Evolutionary conservation across 1,140 invertebrate species (phyloP).

Genomic region (Chrysoperla carnea): DNA sequence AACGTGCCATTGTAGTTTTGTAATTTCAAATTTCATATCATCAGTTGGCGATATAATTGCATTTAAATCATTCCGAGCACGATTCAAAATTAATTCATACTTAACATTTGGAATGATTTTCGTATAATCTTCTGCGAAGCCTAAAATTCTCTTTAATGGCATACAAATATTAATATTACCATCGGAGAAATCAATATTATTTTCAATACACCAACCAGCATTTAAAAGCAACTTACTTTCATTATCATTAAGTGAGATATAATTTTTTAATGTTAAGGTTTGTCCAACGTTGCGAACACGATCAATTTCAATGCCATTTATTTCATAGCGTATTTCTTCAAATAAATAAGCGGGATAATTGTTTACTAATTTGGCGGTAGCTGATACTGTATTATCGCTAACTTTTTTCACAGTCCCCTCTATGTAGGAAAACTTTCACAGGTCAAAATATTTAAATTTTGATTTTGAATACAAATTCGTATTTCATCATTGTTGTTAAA

Average conservation of each 20-base stretch:
- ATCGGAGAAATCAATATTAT: slow-evolving; percentile 7
- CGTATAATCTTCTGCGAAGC: slow-evolving; percentile 23
- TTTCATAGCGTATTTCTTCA: neutral
- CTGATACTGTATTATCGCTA: too few species aligned
- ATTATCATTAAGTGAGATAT: slow-evolving; percentile 7
- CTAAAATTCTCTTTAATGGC: slow-evolving; percentile 17
- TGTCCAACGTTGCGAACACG: slow-evolving; percentile 18
- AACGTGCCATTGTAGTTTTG: slow-evolving; percentile 5
- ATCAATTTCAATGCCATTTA: slow-evolving; percentile 21
- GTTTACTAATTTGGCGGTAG: too few species aligned
- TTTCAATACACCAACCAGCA: too few species aligned
- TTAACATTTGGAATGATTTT: slow-evolving; percentile 21
- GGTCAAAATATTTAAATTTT: too few species aligned
- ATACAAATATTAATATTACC: slow-evolving; percentile 16
- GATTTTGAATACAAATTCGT: too few species aligned
- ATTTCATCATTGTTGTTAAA: too few species aligned
- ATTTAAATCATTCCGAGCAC: slow-evolving; percentile 11
- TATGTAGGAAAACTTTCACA: too few species aligned
- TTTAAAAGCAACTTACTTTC: too few species aligned
- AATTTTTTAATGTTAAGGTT: slow-evolving; percentile 19
- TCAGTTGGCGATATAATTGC: slow-evolving; percentile 1
- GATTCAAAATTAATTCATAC: slow-evolving; percentile 21
- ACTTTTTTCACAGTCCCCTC: too few species aligned
- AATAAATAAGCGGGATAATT: too few species aligned
- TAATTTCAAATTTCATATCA: neutral